These are phyloP conservation scores for Mixornis gularis DNA, from an alignment of 2,113 vertebrate species.

Conservation along the genomic window DNA sequence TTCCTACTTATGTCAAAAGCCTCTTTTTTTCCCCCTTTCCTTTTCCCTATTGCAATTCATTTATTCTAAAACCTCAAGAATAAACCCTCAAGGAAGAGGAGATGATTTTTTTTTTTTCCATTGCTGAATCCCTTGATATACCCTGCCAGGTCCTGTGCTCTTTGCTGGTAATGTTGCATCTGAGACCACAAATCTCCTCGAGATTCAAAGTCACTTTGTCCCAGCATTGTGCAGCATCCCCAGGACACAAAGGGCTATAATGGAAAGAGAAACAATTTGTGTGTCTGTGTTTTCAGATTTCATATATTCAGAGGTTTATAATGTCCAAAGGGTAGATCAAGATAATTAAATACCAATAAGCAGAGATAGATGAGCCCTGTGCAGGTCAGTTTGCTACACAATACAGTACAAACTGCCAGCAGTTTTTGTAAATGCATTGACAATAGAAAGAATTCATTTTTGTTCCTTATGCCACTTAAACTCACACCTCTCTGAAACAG, in stretches of 20 bases:
- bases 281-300: not conserved
- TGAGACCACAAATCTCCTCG: not conserved
- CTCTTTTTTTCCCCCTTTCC: rapidly evolving
- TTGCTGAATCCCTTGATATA: not conserved
- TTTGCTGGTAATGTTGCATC: not conserved
- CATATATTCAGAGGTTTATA: not conserved
- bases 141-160: not conserved
- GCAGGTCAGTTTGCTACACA: not conserved
- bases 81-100: slow-evolving; percentile 14
- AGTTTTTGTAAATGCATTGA: not conserved
- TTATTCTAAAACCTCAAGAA: slow-evolving; percentile 10
- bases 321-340: slow-evolving; percentile 16
- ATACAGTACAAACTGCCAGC: not conserved
- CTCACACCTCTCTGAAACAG: not conserved
- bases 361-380: not conserved
- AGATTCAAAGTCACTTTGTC: slow-evolving; percentile 36
- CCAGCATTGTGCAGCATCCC: not conserved
- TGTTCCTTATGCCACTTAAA: not conserved
- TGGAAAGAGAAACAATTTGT: slow-evolving; percentile 27
- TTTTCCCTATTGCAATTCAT: not conserved
- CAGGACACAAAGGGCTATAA: not conserved
- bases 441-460: not conserved
- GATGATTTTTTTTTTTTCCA: not conserved
- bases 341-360: slow-evolving; percentile 10
- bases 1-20: not conserved